Base-by-base conservation (phyloP, 2,888 invertebrate species). In the Escarpia spicata region DNA sequence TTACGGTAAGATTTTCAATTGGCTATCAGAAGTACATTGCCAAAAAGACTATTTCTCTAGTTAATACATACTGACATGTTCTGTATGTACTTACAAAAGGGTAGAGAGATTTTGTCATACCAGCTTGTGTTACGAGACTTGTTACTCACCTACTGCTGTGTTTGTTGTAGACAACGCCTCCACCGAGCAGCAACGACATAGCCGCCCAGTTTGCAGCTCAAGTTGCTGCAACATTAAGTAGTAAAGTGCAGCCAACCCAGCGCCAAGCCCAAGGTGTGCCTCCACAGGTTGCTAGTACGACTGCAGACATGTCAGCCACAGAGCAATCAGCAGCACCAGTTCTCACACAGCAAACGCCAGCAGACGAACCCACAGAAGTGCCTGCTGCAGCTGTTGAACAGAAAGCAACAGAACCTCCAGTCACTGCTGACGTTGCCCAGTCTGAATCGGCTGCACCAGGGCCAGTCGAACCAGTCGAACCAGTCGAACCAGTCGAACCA, bases 121-220 rank as follows among this genome's bases (percentile, higher is more conserved):
- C 19, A 75, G 12, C 52, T 4, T 19, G 19, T 75, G 75, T 75
- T 75, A 6, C 2, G 6, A 75, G 75, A 75, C 19, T 75, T 75
- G 75, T 75, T 15, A 75, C n/a, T 52, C 52, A 52, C 4, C 10
- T 52, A 6, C 75, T 75, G 75, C 75, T 75, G 52, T 52, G 9
- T 52, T 12, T 52, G 75, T 75, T 75, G n/a, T 52, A 75, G 75
- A n/a, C n/a, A 26, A 75, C 75, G 19, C 75, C 75, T 26, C 75
- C 75, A 19, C 75, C 26, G 75, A 75, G 75, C 75, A 26, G 75
- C 75, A 75, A 75, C 19, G 94, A 94, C 89, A 95, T 95, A 90
- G 94, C 95, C 60, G 95, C 95, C 4, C 94, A 95, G 94, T 95
- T 95, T 94, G 95, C 95, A 19, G 95, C 95, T 9, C 94, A 95